Percentiles rank a stretch among this genome's conserved stretches.
phyloP scores from a whole-genome alignment of 2,113 vertebrate species.

The Argyrosomus japonicus region DNA sequence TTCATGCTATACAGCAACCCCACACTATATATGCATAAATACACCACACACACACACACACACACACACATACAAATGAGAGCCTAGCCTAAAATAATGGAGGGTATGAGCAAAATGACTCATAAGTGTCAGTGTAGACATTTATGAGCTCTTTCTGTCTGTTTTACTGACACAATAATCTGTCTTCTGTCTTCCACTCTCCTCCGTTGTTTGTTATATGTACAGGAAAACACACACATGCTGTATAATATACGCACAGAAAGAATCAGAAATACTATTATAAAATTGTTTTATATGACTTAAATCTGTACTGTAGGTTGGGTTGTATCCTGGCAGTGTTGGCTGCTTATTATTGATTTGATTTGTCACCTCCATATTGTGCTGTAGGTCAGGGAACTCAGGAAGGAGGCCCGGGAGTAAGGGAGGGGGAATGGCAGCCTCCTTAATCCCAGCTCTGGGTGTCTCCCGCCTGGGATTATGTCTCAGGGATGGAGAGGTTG shows the following conservation, averaged over 20 bases:
- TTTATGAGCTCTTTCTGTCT: constrained; percentile 11
- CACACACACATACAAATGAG: background rate
- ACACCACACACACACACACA: background rate
- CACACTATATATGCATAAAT: constrained; percentile 8
- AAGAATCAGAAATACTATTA: background rate
- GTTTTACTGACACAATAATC: constrained; percentile 12
- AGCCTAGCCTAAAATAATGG: background rate
- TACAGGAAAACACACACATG: background rate
- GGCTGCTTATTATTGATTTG: background rate
- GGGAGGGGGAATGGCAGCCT: constrained; percentile 13
- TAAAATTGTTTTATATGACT: background rate
- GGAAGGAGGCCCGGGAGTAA: constrained; percentile 1
- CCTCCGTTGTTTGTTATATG: background rate
- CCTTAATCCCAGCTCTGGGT: constrained; percentile 69
- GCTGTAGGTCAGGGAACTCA: background rate
- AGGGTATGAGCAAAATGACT: constrained; percentile 20
- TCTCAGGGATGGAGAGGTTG: constrained; percentile 53
- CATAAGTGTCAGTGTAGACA: constrained; percentile 27
- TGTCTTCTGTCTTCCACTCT: background rate
- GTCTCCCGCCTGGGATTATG: constrained; percentile 70
- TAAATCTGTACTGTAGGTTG: background rate
- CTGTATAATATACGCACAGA: background rate
- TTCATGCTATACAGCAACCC: background rate
- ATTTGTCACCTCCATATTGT: background rate
- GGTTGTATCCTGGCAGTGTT: background rate